Conservation (phyloP, 2,113 vertebrate genomes). For the Xerus inauris region DNA sequence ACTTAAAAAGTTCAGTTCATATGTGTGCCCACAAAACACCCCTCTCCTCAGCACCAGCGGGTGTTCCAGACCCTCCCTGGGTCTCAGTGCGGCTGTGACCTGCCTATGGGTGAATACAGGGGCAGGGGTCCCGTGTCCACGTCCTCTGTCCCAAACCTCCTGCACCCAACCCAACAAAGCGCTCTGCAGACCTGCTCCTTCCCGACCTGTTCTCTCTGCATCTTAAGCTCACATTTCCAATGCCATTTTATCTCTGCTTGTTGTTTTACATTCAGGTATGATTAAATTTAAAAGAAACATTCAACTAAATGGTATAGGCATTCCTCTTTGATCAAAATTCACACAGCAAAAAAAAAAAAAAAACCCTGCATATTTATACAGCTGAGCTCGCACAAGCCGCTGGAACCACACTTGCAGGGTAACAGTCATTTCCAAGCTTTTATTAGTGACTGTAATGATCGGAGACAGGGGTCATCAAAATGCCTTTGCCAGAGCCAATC, state of each 20-base stretch:
- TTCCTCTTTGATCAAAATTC: slow-evolving; percentile 75
- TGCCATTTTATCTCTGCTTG: slow-evolving; percentile 50
- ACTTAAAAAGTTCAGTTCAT: background rate
- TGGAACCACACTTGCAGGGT: slow-evolving; percentile 9
- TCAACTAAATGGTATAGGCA: slow-evolving; percentile 48
- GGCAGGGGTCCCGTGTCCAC: background rate
- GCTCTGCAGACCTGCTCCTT: background rate
- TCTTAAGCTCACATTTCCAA: slow-evolving; percentile 65
- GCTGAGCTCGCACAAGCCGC: slow-evolving; percentile 22
- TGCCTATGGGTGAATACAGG: background rate
- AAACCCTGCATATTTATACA: slow-evolving; percentile 51
- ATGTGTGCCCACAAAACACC: background rate
- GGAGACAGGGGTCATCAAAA: slow-evolving; percentile 72
- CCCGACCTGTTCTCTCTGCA: background rate
- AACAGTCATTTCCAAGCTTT: slow-evolving; percentile 71
- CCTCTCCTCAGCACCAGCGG: background rate
- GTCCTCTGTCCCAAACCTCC: slow-evolving; percentile 23
- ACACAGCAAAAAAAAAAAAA: background rate
- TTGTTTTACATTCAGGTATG: slow-evolving; percentile 64
- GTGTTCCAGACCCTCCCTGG: background rate
- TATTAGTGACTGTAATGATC: slow-evolving; percentile 71
- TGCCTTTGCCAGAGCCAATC: slow-evolving; percentile 66
- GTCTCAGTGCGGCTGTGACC: too few species aligned
- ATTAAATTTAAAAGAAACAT: slow-evolving; percentile 71
- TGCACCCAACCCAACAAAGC: slow-evolving; percentile 24